Base-by-base conservation (phyloP, 2,797 vertebrate genomes). In the Meriones psammophilus region DNA sequence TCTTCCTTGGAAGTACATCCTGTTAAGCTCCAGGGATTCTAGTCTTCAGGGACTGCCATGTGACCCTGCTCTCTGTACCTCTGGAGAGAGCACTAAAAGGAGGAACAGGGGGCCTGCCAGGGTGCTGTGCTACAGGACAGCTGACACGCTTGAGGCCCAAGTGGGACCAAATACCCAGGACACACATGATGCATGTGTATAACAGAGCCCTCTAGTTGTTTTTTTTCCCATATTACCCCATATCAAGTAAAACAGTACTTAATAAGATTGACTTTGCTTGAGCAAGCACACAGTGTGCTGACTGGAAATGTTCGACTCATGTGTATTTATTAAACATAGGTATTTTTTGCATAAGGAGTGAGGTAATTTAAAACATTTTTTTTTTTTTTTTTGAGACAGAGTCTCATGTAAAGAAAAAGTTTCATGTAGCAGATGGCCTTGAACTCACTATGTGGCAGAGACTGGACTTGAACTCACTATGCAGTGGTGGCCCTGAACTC, bases 121-220 rank as follows among this genome's bases (percentile, higher is more conserved):
- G 33, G 46, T 0, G 42, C 36, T 8, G 1, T 8, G 56, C 14
- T 66, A 73, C 3, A 71, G 2, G 6, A n/a, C 36, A 1, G 0
- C 0, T 0, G 17, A 60, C 54, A 18, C 15, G 30, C 46, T n/a
- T 17, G 28, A 18, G 1, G 6, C 28, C 5, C 12, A 10, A 2
- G 5, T 4, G 58, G 39, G 42, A 2, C 6, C 39, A 13, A n/a
- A 20, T 5, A 3, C 14, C 64, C 12, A 42, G 33, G 0, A 12
- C 13, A 8, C 0, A 2, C 62, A 66, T 22, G 3, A 4, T 1
- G 14, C 0, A 0, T 0, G 0, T 8, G 39, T 62, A 3, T 24
- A 46, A 89, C 4, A 50, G 9, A 4, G 28, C 18, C 42, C 69
- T 66, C 46, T 20, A 60, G n/a, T 14, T 71, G 3, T 22, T 13